Evolutionary conservation across 2,888 invertebrate species (phyloP), one percentile per base, ranked within the genome.

Genomic region (Diogma glabrata): DNA sequence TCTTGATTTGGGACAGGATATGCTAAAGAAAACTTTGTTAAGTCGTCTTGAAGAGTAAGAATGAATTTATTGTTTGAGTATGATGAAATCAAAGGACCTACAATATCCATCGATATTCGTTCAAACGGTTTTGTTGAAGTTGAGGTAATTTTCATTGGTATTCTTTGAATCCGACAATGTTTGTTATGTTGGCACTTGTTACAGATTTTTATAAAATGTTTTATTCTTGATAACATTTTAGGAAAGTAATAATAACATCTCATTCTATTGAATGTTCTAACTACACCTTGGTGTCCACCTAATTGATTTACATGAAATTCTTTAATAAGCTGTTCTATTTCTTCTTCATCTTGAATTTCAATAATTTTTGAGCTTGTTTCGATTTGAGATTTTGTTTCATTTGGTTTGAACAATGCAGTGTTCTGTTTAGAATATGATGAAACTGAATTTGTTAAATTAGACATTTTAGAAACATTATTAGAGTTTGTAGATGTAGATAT

Each of bases 31-130:
- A 38, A 38, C 60, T 66, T 65, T 0, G 64, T 62, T n/a, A 64
- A 51, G 52, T 65, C 62, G 48, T 66, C 63, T 57, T 64, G 62
- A 6, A 63, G 20, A 0, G 65, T 65, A 9, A 67, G 49, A 16
- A 67, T 60, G 49, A 57, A 62, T 54, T 52, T 58, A 53, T 60
- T 60, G 22, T 56, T 57, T 19, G 53, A 51, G 45, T 55, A 38
- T 4, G 57, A 58, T 12, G 58, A 58, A 43, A 62, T 51, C 3
- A 61, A 60, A 64, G 16, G 12, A 56, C 51, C 38, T 3, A 38
- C 38, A 9, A 38, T 38, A 38, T 4, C 38, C 17, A 38, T 5
- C 3, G 17, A 38, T 38, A 63, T 47, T 54, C 57, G 55, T 54
- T 64, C 58, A 51, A 64, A 61, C 3, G 63, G 59, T 52, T 57